Conservation (phyloP, 2,797 vertebrate genomes). For the Emys orbicularis region DNA sequence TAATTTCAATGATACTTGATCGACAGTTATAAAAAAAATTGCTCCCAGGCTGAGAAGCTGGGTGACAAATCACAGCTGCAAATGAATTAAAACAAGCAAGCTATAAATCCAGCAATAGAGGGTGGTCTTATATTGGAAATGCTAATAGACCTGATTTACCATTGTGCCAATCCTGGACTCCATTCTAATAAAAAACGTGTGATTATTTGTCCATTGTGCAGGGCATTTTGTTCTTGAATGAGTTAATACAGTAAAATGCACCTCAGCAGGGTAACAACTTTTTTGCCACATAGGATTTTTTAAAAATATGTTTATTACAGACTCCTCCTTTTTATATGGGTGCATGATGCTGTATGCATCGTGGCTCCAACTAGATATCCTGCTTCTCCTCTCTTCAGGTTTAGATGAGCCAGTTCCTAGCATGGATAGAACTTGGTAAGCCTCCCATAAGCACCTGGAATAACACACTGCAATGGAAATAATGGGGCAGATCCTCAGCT, state of each 20-base stretch:
- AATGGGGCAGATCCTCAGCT: constrained; percentile 24
- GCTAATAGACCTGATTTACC: constrained; percentile 44
- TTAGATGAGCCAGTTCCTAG: constrained; percentile 33
- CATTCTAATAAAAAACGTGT: constrained; percentile 44
- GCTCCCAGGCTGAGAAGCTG: constrained; percentile 39
- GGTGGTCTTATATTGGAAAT: constrained; percentile 40
- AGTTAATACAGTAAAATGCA: constrained; percentile 3
- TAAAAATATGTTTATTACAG: constrained; percentile 45
- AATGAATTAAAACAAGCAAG: constrained; percentile 69
- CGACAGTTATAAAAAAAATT: background rate
- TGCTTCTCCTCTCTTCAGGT: background rate
- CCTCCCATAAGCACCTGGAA: constrained; percentile 5
- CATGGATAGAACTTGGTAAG: background rate
- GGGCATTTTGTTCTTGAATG: constrained; percentile 27
- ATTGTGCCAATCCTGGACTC: constrained; percentile 26
- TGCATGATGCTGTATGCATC: constrained; percentile 26
- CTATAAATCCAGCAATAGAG: constrained; percentile 48
- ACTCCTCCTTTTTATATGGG: constrained; percentile 11
- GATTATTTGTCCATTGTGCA: constrained; percentile 55
- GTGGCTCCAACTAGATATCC: constrained; percentile 9
- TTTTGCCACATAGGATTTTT: constrained; percentile 44
- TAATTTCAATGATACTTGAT: constrained; percentile 48
- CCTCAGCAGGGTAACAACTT: constrained; percentile 8
- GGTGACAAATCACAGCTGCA: constrained; percentile 55
- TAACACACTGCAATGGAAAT: background rate